phyloP scores from a whole-genome alignment of 2,888 invertebrate genomes.

The Galeopsomyia nigrocyanea region DNA sequence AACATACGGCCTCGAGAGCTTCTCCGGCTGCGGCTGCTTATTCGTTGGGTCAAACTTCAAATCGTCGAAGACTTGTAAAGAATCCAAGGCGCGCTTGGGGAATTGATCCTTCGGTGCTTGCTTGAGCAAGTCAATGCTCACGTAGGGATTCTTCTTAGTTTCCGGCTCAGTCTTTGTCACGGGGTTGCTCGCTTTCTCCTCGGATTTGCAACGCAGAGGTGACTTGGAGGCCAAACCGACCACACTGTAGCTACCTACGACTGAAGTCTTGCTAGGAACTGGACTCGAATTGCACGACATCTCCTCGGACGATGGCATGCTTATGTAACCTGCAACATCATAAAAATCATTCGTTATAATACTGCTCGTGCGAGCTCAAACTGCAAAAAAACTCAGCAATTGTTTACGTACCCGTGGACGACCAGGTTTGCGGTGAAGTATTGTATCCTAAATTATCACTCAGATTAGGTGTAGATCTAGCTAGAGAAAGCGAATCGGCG shows the following conservation, averaged over 20 bases:
- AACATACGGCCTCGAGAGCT: slow-evolving; percentile 58
- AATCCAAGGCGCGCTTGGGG: slow-evolving; percentile 43
- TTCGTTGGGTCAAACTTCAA: slow-evolving; percentile 53
- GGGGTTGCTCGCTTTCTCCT: slow-evolving; percentile 48
- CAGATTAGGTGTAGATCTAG: slow-evolving; percentile 65
- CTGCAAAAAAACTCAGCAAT: not conserved
- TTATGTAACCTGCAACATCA: slow-evolving; percentile 57
- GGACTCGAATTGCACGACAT: slow-evolving; percentile 57
- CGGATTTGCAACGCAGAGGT: slow-evolving; percentile 50
- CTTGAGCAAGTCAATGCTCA: slow-evolving; percentile 59
- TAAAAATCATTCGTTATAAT: too few species aligned
- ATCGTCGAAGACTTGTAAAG: slow-evolving; percentile 55
- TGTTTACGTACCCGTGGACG: slow-evolving; percentile 49
- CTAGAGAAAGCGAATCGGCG: slow-evolving; percentile 61
- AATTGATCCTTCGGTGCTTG: slow-evolving; percentile 51
- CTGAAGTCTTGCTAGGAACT: slow-evolving; percentile 56
- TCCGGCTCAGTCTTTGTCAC: slow-evolving; percentile 51
- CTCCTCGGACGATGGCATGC: slow-evolving; percentile 64
- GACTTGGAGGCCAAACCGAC: slow-evolving; percentile 57
- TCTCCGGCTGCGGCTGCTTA: slow-evolving; percentile 47
- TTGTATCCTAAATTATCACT: slow-evolving; percentile 59
- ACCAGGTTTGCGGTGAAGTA: slow-evolving; percentile 59
- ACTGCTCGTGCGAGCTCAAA: not conserved
- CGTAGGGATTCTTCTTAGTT: slow-evolving; percentile 56
- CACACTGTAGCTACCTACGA: slow-evolving; percentile 58